These are phyloP conservation scores for Philotrypesis tridentata DNA, from an alignment of 1,140 invertebrate species.

Conservation along the genomic window DNA sequence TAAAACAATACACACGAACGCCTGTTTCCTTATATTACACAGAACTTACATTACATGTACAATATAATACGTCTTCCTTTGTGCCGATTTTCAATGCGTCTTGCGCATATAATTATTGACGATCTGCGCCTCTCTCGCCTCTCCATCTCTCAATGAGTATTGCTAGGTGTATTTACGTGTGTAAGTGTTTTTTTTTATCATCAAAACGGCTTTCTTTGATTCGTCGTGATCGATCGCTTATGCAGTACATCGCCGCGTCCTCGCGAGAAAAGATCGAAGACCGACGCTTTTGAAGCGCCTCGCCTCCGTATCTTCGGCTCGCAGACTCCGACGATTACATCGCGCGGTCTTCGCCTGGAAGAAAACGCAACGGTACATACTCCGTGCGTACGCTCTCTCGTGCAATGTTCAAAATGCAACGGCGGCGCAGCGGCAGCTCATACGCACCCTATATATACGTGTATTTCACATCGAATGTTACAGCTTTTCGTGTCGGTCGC, in stretches of 20 bases:
- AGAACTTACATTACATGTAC: conserved; percentile 58
- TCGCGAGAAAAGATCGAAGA: neutral
- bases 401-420: neutral
- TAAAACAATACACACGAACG: conserved; percentile 38
- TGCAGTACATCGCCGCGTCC: neutral
- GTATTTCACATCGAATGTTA: conserved; percentile 18
- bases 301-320: neutral
- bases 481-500: conserved; percentile 41
- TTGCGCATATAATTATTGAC: conserved; percentile 38
- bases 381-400: neutral
- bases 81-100: conserved; percentile 55
- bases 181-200: neutral
- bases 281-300: neutral
- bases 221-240: neutral
- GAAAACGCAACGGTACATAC: neutral
- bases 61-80: conserved; percentile 56
- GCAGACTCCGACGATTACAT: neutral
- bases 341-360: neutral
- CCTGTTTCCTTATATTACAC: conserved; percentile 56
- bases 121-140: conserved; percentile 17
- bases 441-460: conserved; percentile 2
- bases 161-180: conserved; percentile 45
- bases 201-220: neutral
- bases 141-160: conserved; percentile 49
- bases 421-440: conserved; percentile 1